Evolutionary conservation across 2,113 vertebrate species (phyloP).

Genomic region (human (Homo sapiens)): DNA sequence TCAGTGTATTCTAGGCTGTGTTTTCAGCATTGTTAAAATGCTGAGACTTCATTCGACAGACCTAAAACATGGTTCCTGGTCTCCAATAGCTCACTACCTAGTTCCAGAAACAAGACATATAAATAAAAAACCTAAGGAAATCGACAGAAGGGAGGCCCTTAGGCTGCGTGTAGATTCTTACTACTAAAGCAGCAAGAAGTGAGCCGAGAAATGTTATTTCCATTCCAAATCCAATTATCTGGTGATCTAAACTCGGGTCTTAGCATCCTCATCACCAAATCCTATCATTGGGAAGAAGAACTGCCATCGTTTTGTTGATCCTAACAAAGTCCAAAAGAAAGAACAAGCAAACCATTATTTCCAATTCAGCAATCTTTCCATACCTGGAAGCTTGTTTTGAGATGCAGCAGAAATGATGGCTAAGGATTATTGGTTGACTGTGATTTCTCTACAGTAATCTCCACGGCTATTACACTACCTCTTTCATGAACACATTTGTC

Average conservation of each 20-base stretch:
- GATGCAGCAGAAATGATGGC: too few relatives aligned
- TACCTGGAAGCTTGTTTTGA: background rate
- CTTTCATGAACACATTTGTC: background rate
- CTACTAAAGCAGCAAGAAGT: background rate
- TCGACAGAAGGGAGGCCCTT: rapidly evolving
- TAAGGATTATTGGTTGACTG: background rate
- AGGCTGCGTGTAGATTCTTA: too few relatives aligned
- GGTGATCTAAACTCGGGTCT: background rate
- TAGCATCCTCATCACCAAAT: background rate
- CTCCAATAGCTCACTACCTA: rapidly evolving
- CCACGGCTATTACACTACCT: rapidly evolving
- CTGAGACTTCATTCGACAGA: background rate
- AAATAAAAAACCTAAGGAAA: background rate
- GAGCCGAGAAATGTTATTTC: background rate
- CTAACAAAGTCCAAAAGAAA: background rate
- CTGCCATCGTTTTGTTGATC: background rate
- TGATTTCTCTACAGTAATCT: background rate
- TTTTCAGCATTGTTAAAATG: background rate
- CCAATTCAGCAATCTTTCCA: background rate
- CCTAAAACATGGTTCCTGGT: rapidly evolving
- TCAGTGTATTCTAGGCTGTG: background rate
- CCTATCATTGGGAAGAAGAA: background rate
- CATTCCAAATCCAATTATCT: too few relatives aligned
- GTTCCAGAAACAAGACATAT: background rate
- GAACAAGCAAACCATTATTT: too few relatives aligned